A percentile compares a stretch with the other conserved stretches of the same genome.
phyloP scores from a whole-genome alignment of 1,140 invertebrate species.

The Apocrypta bakeri region DNA sequence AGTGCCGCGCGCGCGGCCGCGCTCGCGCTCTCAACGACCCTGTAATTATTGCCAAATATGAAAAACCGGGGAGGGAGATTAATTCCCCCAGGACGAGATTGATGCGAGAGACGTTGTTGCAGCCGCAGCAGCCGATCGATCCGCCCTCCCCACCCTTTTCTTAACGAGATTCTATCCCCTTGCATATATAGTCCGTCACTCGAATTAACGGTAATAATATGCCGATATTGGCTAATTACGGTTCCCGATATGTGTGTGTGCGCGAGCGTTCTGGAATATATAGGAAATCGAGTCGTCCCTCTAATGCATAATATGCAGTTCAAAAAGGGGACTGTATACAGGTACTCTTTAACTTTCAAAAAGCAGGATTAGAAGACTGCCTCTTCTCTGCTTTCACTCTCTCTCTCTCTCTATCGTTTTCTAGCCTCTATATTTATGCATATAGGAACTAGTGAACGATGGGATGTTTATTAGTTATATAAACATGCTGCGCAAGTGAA shows the following conservation, averaged over 20 bases:
- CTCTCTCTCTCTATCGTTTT: too few species aligned
- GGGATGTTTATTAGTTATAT: too few species aligned
- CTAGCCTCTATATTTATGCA: too few species aligned
- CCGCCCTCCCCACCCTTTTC: constrained; percentile 54
- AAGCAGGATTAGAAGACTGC: too few species aligned
- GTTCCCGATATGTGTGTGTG: constrained; percentile 28
- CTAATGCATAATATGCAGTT: background rate
- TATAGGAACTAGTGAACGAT: too few species aligned
- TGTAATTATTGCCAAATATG: constrained; percentile 73
- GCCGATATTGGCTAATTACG: constrained; percentile 66
- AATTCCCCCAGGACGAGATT: constrained; percentile 49
- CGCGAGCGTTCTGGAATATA: background rate
- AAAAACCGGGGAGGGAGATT: constrained; percentile 63
- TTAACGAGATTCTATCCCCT: constrained; percentile 68
- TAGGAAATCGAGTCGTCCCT: constrained; percentile 40
- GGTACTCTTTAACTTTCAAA: too few species aligned
- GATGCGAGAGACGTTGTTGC: constrained; percentile 44
- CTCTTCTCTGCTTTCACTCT: too few species aligned
- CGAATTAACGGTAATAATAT: constrained; percentile 68
- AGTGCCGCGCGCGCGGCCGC: too few species aligned
- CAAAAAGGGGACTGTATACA: too few species aligned
- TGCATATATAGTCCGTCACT: constrained; percentile 59
- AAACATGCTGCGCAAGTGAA: too few species aligned
- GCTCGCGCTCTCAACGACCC: constrained; percentile 54
- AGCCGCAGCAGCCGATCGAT: constrained; percentile 56